phyloP scores from a whole-genome alignment of 2,113 vertebrate species.

The Lipotes vexillifer region DNA sequence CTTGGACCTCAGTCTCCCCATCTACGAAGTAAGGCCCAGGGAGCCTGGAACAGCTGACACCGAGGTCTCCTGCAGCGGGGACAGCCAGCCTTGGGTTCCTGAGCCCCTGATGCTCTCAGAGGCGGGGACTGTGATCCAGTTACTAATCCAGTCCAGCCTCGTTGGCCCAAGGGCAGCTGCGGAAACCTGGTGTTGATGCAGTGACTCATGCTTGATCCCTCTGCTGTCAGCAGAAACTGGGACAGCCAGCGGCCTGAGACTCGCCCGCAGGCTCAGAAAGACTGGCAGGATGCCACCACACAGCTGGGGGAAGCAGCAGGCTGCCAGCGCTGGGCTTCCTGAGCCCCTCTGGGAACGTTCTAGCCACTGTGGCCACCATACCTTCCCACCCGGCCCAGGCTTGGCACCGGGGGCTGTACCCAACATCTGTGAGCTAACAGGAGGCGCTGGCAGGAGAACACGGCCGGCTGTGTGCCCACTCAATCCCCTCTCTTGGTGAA shows the following conservation, averaged over 20 bases:
- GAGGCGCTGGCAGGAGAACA: background rate
- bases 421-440: background rate
- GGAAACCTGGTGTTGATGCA: constrained; percentile 19
- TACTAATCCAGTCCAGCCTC: constrained; percentile 43
- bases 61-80: background rate
- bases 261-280: background rate
- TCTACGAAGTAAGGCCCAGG: background rate
- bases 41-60: background rate
- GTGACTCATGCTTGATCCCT: background rate
- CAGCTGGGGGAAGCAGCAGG: background rate
- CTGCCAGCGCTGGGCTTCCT: background rate
- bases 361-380: background rate
- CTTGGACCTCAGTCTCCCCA: constrained; percentile 13
- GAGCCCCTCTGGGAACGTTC: background rate
- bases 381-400: accelerated
- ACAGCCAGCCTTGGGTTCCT: background rate
- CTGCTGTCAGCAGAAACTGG: constrained; percentile 57
- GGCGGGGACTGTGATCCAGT: constrained; percentile 55
- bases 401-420: background rate
- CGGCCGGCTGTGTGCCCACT: background rate
- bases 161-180: constrained; percentile 37
- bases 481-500: background rate
- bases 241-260: constrained; percentile 34
- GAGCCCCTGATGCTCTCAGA: background rate
- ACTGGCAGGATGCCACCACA: background rate